A percentile compares a stretch with the other conserved stretches of the same genome.
Conservation (phyloP, 2,888 invertebrate genomes). For the Philereme vetulata region DNA sequence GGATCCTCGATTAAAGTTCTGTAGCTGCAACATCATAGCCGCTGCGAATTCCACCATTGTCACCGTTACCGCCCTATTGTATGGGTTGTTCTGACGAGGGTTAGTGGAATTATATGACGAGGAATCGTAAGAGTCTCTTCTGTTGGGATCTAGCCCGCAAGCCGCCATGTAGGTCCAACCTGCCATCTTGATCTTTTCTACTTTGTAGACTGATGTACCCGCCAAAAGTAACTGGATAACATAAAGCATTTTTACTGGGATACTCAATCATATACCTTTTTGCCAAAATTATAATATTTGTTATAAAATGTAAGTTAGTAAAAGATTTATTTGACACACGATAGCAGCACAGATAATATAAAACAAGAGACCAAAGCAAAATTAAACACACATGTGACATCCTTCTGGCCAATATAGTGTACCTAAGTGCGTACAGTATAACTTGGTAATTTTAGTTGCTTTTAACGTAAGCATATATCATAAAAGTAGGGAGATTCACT, state of each 20-base stretch:
- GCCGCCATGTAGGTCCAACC: constrained; percentile 99
- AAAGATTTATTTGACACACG: too few species aligned
- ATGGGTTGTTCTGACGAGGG: constrained; percentile 59
- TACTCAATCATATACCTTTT: not conserved
- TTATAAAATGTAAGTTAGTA: too few species aligned
- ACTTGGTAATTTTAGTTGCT: too few species aligned
- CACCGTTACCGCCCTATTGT: constrained; percentile 69
- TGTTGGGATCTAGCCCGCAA: constrained; percentile 92
- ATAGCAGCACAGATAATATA: too few species aligned
- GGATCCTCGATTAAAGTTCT: constrained; percentile 83
- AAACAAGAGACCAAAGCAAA: too few species aligned
- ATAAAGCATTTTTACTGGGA: too few species aligned
- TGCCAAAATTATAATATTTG: too few species aligned
- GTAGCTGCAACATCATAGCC: constrained; percentile 78
- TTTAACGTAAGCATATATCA: too few species aligned
- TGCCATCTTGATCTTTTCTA: constrained; percentile 98
- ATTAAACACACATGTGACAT: too few species aligned
- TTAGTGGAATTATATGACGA: constrained; percentile 49
- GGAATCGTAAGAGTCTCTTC: constrained; percentile 84
- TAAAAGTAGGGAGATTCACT: too few species aligned
- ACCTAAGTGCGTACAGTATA: too few species aligned
- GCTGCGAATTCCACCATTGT: constrained; percentile 80
- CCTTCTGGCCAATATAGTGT: too few species aligned
- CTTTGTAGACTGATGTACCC: constrained; percentile 85
- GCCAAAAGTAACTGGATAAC: constrained; percentile 84